phyloP scores from a whole-genome alignment of 1,140 invertebrate species.

The Leptinotarsa lineolata region DNA sequence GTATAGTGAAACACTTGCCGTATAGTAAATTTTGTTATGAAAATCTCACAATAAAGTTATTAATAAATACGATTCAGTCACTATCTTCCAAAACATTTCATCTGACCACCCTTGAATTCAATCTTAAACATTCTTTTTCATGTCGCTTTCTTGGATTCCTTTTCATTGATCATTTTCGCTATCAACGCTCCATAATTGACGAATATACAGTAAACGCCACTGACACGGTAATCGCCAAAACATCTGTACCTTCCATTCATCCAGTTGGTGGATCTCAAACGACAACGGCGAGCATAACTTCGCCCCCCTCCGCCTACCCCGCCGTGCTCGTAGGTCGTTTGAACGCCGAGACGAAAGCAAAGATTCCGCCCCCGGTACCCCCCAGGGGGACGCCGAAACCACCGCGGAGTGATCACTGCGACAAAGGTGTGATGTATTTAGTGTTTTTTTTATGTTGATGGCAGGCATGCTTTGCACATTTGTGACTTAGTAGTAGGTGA shows the following conservation, averaged over 20 bases:
- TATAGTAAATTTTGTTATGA: too few species aligned
- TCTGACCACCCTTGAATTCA: background rate
- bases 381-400: slow-evolving; percentile 75
- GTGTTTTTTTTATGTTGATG: background rate
- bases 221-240: background rate
- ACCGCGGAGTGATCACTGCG: slow-evolving; percentile 57
- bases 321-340: slow-evolving; percentile 58
- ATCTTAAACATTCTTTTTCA: slow-evolving; percentile 25
- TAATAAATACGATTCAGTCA: too few species aligned
- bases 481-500: background rate
- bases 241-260: background rate
- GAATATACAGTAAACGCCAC: background rate
- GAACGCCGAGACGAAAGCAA: slow-evolving; percentile 62
- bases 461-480: background rate
- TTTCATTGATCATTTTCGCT: background rate
- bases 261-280: slow-evolving; percentile 26
- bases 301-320: slow-evolving; percentile 62
- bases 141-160: slow-evolving; percentile 16
- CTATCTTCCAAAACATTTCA: too few species aligned
- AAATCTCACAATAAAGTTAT: too few species aligned
- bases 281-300: slow-evolving; percentile 60
- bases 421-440: slow-evolving; percentile 17
- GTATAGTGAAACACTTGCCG: too few species aligned
- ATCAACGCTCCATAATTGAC: slow-evolving; percentile 9
- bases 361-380: slow-evolving; percentile 79